phyloP scores from a whole-genome alignment of 2,113 vertebrate genomes.

The Litocranius walleri region DNA sequence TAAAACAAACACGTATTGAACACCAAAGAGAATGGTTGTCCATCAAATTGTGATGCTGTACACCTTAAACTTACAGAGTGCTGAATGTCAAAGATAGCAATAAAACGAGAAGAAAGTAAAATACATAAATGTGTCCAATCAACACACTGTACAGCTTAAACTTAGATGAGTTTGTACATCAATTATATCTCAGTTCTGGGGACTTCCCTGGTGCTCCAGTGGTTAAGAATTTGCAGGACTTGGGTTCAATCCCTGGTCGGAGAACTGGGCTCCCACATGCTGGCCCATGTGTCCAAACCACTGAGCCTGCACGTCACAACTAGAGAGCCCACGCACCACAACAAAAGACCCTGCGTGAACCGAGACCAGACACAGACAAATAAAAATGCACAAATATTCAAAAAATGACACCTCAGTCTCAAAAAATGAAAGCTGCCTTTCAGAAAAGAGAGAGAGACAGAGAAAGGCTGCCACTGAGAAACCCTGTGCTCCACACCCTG shows the following conservation, averaged over 20 bases:
- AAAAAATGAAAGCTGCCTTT: neutral
- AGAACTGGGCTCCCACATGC: neutral
- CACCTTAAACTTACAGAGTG: neutral
- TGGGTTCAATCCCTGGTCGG: neutral
- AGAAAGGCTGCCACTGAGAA: neutral
- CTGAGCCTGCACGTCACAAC: neutral
- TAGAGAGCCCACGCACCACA: neutral
- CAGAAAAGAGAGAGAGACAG: neutral
- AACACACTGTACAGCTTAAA: neutral
- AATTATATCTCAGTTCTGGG: neutral
- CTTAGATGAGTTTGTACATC: neutral
- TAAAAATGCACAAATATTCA: neutral
- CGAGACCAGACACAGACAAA: neutral
- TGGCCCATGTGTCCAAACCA: fast-evolving
- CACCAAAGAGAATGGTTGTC: neutral
- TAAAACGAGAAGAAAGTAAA: neutral
- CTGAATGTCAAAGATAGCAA: neutral
- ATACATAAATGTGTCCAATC: neutral
- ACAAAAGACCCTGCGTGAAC: neutral
- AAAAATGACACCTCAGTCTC: neutral
- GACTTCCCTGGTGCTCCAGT: neutral
- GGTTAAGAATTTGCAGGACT: neutral
- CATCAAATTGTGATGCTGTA: neutral
- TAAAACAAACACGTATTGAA: neutral
- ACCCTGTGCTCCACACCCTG: neutral